Conservation (phyloP, 2,888 invertebrate genomes). For the Microplitis manilae region DNA sequence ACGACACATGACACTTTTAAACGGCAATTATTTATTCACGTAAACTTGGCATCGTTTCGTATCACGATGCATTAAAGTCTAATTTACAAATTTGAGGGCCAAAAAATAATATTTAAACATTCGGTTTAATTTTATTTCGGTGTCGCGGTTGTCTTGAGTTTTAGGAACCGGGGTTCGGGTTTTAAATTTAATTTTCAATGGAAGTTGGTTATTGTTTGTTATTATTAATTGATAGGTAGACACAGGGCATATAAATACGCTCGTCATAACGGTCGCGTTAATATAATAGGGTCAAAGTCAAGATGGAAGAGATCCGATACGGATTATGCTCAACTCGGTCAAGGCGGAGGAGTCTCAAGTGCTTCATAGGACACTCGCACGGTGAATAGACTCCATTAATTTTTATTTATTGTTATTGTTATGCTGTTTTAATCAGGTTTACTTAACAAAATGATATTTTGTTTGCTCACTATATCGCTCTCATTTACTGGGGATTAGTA, state of each 20-base stretch:
- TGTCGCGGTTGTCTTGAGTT: neutral
- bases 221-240: neutral
- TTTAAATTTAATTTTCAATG: too few relatives aligned
- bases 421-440: neutral
- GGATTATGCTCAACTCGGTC: conserved; percentile 69
- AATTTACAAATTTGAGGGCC: neutral
- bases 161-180: neutral
- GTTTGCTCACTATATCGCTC: neutral
- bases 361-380: conserved; percentile 39
- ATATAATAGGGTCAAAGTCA: conserved; percentile 69
- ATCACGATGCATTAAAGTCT: neutral
- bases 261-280: conserved; percentile 40
- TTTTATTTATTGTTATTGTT: neutral
- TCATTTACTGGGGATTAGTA: too few relatives aligned
- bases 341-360: conserved; percentile 63
- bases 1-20: neutral
- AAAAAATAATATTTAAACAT: conserved; percentile 16
- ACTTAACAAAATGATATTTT: neutral
- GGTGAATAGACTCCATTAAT: conserved; percentile 32
- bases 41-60: neutral
- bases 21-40: neutral
- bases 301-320: conserved; percentile 68
- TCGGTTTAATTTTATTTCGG: neutral
- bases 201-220: neutral
- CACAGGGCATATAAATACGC: neutral